These are phyloP conservation scores for Dioctria linearis DNA, from an alignment of 2,888 invertebrate genomes.

Conservation along the genomic window DNA sequence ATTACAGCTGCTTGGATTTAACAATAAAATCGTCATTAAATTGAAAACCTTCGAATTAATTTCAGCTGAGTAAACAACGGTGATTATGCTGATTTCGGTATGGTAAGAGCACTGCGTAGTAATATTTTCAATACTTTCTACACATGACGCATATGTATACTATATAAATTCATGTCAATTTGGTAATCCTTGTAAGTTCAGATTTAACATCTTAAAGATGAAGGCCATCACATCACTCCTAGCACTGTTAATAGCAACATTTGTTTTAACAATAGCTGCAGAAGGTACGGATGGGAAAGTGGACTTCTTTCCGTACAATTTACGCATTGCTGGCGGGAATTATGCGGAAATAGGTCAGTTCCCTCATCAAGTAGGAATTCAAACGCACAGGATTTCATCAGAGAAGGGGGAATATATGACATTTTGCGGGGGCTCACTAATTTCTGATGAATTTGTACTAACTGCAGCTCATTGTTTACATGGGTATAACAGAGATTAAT, in stretches of 20 bases:
- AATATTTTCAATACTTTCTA: no score
- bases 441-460: constrained; percentile 46
- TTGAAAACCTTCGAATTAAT: no score
- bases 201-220: constrained; percentile 7
- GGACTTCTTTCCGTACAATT: not conserved
- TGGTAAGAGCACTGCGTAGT: no score
- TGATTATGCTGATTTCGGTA: no score
- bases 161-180: no score
- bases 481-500: not conserved
- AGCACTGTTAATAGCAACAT: not conserved
- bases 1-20: no score
- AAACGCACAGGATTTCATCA: constrained; percentile 7
- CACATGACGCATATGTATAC: no score
- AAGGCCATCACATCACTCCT: not conserved
- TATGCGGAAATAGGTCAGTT: constrained; percentile 56
- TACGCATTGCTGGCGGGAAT: constrained; percentile 56
- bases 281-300: constrained; percentile 60
- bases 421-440: constrained; percentile 55
- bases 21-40: no score
- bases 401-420: not conserved
- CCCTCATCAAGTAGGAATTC: constrained; percentile 55
- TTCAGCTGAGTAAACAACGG: no score
- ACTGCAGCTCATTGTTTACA: constrained; percentile 56
- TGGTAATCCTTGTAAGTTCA: not conserved
- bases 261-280: constrained; percentile 55